phyloP scores from a whole-genome alignment of 2,888 invertebrate genomes.

The Parochlus steinenii region DNA sequence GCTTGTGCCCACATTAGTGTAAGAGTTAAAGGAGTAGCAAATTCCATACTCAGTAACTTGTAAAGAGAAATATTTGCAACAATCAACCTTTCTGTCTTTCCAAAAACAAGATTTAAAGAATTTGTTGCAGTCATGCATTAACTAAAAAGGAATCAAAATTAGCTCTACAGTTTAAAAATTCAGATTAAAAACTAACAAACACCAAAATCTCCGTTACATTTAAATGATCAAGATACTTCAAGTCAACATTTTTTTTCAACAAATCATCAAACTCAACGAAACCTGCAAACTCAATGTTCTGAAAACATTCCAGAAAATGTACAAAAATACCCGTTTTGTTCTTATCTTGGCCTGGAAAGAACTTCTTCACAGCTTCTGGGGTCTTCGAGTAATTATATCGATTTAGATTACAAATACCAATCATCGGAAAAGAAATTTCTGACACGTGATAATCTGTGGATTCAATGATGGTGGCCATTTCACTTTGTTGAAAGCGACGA shows the following conservation, averaged over 20 bases:
- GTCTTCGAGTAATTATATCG: not conserved
- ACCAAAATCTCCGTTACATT: not conserved
- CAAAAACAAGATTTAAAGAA: slow-evolving; percentile 22
- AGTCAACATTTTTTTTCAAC: not conserved
- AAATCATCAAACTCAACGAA: not conserved
- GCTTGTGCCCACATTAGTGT: too few relatives aligned
- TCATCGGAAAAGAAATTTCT: not conserved
- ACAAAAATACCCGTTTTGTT: not conserved
- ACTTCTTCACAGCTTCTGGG: not conserved
- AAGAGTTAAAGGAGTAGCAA: slow-evolving; percentile 25
- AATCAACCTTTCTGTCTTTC: slow-evolving; percentile 19
- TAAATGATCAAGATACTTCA: not conserved
- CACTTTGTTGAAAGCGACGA: slow-evolving; percentile 21
- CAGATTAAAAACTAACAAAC: too few relatives aligned
- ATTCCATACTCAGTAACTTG: slow-evolving; percentile 23
- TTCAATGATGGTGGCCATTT: slow-evolving; percentile 4
- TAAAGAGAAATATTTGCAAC: slow-evolving; percentile 22
- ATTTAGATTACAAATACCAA: slow-evolving; percentile 2
- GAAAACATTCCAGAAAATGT: not conserved
- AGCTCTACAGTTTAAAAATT: too few relatives aligned
- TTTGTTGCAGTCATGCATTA: slow-evolving; percentile 17
- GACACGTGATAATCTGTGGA: slow-evolving; percentile 3
- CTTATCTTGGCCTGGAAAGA: not conserved
- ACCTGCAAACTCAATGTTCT: slow-evolving; percentile 1
- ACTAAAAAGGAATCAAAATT: too few relatives aligned